These are phyloP conservation scores for Fringilla coelebs DNA, from an alignment of 2,797 vertebrate genomes.

Conservation along the genomic window DNA sequence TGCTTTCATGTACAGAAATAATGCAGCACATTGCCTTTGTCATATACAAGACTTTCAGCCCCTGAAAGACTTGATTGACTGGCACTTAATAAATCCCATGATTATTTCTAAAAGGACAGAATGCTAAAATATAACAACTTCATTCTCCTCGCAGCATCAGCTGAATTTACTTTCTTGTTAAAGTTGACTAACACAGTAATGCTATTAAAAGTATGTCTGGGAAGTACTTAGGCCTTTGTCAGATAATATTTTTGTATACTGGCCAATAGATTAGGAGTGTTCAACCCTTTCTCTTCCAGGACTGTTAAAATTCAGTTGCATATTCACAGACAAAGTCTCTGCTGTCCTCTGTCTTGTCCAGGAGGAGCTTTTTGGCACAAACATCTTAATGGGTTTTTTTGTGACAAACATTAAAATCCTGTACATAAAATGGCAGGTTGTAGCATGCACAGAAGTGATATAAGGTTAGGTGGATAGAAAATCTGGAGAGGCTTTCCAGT, in stretches of 20 bases:
- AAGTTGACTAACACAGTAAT: not conserved
- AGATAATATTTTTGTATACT: not conserved
- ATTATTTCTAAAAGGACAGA: not conserved
- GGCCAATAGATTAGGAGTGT: not conserved
- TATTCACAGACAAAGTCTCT: not conserved
- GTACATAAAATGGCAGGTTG: not conserved
- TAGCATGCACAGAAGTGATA: not conserved
- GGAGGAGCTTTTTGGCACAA: not conserved
- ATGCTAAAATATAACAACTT: not conserved
- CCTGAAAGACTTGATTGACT: conserved; percentile 6
- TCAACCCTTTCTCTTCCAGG: not conserved
- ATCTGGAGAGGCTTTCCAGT: not conserved
- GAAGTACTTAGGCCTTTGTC: not conserved
- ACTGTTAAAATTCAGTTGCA: not conserved
- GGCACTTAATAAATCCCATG: not conserved
- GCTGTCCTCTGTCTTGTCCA: not conserved
- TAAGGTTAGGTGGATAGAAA: not conserved
- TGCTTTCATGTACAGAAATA: conserved; percentile 48
- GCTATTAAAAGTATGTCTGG: not conserved
- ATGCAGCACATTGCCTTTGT: conserved; percentile 7
- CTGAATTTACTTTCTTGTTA: not conserved
- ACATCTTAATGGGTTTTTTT: accelerated
- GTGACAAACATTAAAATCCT: not conserved
- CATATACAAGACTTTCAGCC: not conserved
- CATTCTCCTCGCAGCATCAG: not conserved